Base-by-base conservation (phyloP, 2,888 invertebrate genomes). In the Pyrgus malvae region DNA sequence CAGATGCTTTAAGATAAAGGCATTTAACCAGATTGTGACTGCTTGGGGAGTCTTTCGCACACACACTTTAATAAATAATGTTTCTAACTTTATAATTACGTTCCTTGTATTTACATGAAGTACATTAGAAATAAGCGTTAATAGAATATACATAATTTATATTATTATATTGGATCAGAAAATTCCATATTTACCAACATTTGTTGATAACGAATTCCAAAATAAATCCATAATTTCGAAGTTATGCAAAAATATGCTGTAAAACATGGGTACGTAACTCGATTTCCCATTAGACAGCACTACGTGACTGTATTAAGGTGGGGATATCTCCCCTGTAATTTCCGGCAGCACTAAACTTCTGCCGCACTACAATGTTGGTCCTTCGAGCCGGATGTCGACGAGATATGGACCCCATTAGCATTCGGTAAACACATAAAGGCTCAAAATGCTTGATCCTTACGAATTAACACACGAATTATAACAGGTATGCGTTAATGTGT, bases 391-490 rank as follows among this genome's bases (percentile, higher is more conserved):
- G 53, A 53, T 45, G 51, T 38, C 14, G 11, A 35, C 37, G 51
- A 53, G 51, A 53, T 53, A 53, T 44, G 51, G 29, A 14, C 17
- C 44, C 51, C 44, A 53, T 53, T 53, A 53, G 51, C 51, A 45
- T 53, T 53, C 29, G 37, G 51, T 45, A 53, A 53, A 53, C 51
- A 53, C 37, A 53, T 53, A 53, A 45, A 37, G 37, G 14, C 37
- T 14, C 21, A 31, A 27, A 51, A 51, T 27, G 44, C 25, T 11
- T 25, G 51, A 37, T 51, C 35, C 19, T 12, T 27, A 16, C 35
- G 44, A 51, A 51, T 50, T 42, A 51, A 51, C 33, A 25, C 27
- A 21, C 35, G 12, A 37, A 50, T 51, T 37, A 42, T 37, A 44
- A 35, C 37, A 6, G 19, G 25, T 25, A 23, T 2, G 21, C 23